These are phyloP conservation scores for Dicycla oo DNA, from an alignment of 2,888 invertebrate species.

Conservation along the genomic window DNA sequence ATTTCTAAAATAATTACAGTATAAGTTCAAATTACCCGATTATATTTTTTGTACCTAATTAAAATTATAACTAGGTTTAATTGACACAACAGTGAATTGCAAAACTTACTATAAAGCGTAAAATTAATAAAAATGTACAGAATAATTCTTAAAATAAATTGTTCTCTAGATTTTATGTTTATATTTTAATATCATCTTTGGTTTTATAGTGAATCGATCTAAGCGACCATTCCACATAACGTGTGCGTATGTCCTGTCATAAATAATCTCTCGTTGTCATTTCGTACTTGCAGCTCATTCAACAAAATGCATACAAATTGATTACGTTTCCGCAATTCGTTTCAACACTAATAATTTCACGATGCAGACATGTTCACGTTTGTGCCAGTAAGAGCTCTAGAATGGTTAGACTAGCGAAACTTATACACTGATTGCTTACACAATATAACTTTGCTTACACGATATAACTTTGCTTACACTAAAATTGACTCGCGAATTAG, in stretches of 20 bases:
- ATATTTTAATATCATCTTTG: conserved; percentile 87
- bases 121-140: conserved; percentile 64
- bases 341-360: conserved; percentile 30
- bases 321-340: conserved; percentile 29
- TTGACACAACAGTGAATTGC: conserved; percentile 72
- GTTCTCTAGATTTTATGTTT: conserved; percentile 73
- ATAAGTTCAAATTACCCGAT: conserved; percentile 62
- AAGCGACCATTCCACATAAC: conserved; percentile 67
- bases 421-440: conserved; percentile 59
- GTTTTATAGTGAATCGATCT: conserved; percentile 78
- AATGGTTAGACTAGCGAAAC: conserved; percentile 70
- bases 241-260: conserved; percentile 38
- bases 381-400: conserved; percentile 48
- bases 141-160: conserved; percentile 71
- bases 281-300: conserved; percentile 20
- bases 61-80: conserved; percentile 56
- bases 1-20: conserved; percentile 63
- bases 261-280: conserved; percentile 21
- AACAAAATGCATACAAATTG: conserved; percentile 32
- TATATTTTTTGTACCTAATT: conserved; percentile 60
- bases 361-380: conserved; percentile 13
- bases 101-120: conserved; percentile 55
- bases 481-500: conserved; percentile 66
- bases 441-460: conserved; percentile 63
- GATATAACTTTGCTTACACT: conserved; percentile 65